A percentile compares a stretch with the other conserved stretches of the same genome.
Evolutionary conservation across 2,888 invertebrate species (phyloP).

Genomic region (Drosophila mimica): DNA sequence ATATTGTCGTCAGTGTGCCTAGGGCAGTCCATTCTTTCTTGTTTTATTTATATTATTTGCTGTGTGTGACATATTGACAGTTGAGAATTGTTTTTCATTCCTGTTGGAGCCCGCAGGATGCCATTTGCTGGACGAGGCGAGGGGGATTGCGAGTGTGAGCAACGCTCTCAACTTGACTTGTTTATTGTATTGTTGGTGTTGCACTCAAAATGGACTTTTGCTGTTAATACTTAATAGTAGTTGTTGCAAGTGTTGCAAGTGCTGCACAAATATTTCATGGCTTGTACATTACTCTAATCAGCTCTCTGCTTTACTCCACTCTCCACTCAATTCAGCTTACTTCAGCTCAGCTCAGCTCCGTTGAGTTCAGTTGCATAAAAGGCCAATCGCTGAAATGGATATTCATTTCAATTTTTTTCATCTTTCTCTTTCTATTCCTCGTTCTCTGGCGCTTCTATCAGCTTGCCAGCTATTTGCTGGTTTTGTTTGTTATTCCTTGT

Average conservation of each 20-base stretch:
- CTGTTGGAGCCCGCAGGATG: conserved; percentile 25
- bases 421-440: conserved; percentile 1
- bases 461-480: conserved; percentile 36
- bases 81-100: conserved; percentile 41
- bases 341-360: neutral
- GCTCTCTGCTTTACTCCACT: neutral
- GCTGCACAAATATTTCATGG: conserved; percentile 37
- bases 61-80: conserved; percentile 67
- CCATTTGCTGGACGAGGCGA: conserved; percentile 3
- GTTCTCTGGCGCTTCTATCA: neutral
- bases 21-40: too few relatives aligned
- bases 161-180: conserved; percentile 15
- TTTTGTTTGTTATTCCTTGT: conserved; percentile 22
- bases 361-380: conserved; percentile 46
- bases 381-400: conserved; percentile 73
- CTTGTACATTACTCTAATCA: conserved; percentile 76
- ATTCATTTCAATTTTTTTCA: conserved; percentile 45
- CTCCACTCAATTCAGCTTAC: neutral
- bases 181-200: conserved; percentile 39
- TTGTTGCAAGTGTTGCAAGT: conserved; percentile 19
- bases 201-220: conserved; percentile 64
- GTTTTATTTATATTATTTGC: neutral
- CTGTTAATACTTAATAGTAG: conserved; percentile 58
- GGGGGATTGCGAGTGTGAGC: neutral
- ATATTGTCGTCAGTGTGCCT: neutral